Conservation (phyloP, 2,888 invertebrate genomes). For the Heliothis peltigera region DNA sequence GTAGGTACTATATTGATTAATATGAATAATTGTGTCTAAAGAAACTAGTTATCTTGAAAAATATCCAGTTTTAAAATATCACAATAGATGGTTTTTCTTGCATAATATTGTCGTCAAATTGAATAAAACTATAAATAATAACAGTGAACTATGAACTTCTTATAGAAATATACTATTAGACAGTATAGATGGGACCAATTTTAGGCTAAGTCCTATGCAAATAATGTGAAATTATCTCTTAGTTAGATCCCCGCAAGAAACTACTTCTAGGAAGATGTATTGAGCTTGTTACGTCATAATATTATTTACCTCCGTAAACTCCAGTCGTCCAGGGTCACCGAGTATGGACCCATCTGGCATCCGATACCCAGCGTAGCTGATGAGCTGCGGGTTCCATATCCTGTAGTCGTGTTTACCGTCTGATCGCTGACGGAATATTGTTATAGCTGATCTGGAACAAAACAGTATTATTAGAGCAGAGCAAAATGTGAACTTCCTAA, state of each 20-base stretch:
- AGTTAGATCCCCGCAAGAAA: too few species aligned
- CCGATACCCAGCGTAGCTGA: constrained; percentile 97
- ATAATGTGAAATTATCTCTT: too few species aligned
- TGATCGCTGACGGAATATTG: constrained; percentile 98
- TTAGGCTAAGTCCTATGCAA: too few species aligned
- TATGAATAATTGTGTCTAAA: constrained; percentile 12
- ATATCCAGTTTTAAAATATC: constrained; percentile 39
- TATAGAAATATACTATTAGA: too few species aligned
- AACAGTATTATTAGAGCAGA: background rate
- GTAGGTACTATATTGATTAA: background rate
- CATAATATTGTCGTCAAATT: background rate
- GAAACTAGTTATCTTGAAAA: constrained; percentile 22
- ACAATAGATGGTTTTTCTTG: constrained; percentile 11
- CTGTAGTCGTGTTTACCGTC: constrained; percentile 97
- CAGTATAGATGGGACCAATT: too few species aligned
- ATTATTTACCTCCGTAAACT: constrained; percentile 95
- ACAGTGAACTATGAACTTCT: too few species aligned
- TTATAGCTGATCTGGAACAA: constrained; percentile 95
- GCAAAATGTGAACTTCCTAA: background rate
- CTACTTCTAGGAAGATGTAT: too few species aligned
- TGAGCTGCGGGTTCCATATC: constrained; percentile 97
- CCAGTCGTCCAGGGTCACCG: constrained; percentile 96
- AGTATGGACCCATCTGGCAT: constrained; percentile 94
- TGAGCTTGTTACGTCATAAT: too few species aligned
- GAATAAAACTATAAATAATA: too few species aligned